Evolutionary conservation across 2,888 invertebrate species (phyloP).

Genomic region (Polylopha cassiicola): DNA sequence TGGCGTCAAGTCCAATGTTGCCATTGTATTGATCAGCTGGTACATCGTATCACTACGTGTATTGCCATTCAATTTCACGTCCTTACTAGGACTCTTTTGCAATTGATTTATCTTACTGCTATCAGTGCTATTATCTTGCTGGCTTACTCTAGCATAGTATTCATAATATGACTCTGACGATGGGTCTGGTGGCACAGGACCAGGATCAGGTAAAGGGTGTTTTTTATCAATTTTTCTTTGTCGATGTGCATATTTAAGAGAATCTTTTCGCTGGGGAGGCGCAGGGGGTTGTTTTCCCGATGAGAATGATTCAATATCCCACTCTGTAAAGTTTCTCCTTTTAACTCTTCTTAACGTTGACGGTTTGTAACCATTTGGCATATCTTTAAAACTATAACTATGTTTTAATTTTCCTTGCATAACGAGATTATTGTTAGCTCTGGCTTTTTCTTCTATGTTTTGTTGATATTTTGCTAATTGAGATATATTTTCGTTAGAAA

Average conservation of each 20-base stretch:
- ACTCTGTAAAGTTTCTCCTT: constrained; percentile 75
- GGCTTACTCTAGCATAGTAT: constrained; percentile 71
- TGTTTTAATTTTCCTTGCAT: constrained; percentile 71
- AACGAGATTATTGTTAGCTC: constrained; percentile 73
- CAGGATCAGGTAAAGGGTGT: constrained; percentile 66
- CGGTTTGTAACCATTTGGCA: constrained; percentile 79
- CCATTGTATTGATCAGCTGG: constrained; percentile 69
- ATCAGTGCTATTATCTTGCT: constrained; percentile 71
- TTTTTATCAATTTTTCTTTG: constrained; percentile 68
- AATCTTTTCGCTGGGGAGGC: constrained; percentile 69
- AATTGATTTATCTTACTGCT: constrained; percentile 67
- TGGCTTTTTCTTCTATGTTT: constrained; percentile 73
- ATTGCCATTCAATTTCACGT: constrained; percentile 33
- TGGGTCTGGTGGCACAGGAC: constrained; percentile 66
- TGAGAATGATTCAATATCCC: constrained; percentile 72
- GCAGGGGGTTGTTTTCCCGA: constrained; percentile 57
- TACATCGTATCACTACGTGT: constrained; percentile 53
- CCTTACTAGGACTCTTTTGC: constrained; percentile 55
- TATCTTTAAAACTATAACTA: constrained; percentile 78
- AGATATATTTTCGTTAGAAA: constrained; percentile 66
- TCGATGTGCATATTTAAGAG: constrained; percentile 71
- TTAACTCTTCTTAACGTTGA: constrained; percentile 77
- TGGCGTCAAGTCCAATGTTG: constrained; percentile 62
- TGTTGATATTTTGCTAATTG: constrained; percentile 80
- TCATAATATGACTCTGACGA: constrained; percentile 72